A percentile compares a stretch with the other conserved stretches of the same genome.
Evolutionary conservation across 23 tunicate species (phyloP).

Genomic region (Trididemnum miniatum): DNA sequence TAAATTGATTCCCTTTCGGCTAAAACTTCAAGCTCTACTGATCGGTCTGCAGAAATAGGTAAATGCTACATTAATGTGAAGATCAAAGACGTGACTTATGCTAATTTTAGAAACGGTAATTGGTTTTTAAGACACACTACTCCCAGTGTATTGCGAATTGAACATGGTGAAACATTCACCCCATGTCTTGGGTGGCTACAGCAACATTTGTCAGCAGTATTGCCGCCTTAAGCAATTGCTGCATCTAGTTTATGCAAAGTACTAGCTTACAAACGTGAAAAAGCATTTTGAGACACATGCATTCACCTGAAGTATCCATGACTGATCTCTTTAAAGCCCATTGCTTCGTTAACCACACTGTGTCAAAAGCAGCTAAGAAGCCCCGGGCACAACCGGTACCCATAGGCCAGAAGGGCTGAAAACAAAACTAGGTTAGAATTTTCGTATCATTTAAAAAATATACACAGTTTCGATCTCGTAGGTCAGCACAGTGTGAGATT

Average conservation of each 20-base stretch:
- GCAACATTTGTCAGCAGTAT: no score
- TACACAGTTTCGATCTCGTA: neutral
- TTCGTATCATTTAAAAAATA: neutral
- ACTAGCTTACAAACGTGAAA: no score
- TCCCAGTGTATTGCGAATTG: no score
- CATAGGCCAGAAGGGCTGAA: conserved; percentile 99
- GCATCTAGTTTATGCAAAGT: no score
- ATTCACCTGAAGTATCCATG: conserved; percentile 7
- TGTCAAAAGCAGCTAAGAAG: conserved; percentile 87
- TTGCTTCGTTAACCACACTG: conserved; percentile 76
- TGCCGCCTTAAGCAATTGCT: no score
- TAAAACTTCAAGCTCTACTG: conserved; percentile 40
- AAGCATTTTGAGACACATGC: neutral
- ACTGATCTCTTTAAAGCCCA: conserved; percentile 38
- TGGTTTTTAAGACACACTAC: no score
- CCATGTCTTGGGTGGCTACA: no score
- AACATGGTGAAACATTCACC: no score
- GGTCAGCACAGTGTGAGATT: no score
- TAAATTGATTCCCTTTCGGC: conserved; percentile 64
- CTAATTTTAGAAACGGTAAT: no score
- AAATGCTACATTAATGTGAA: neutral
- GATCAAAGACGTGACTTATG: neutral
- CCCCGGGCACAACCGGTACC: conserved; percentile 99
- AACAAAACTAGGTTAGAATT: no score
- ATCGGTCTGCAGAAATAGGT: conserved; percentile 5